A percentile compares a stretch with the other conserved stretches of the same genome.
phyloP scores from a whole-genome alignment of 1,140 invertebrate genomes.

The Nasonia vitripennis region DNA sequence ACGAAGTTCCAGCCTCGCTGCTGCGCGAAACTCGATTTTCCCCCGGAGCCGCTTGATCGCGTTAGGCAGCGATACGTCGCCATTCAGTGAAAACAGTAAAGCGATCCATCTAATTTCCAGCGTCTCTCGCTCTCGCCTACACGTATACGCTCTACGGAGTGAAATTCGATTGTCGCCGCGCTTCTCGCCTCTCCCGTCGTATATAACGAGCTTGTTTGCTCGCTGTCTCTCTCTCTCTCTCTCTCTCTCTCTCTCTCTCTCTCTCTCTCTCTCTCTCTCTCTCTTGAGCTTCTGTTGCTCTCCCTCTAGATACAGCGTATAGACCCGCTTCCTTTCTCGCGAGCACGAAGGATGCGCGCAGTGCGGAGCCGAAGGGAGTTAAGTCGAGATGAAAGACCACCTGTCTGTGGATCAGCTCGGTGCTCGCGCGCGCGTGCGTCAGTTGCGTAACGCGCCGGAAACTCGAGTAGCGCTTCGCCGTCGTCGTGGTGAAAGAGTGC shows the following conservation, averaged over 20 bases:
- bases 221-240: not conserved
- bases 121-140: not conserved
- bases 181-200: slow-evolving; percentile 23
- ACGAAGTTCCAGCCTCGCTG: no score
- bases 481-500: not conserved
- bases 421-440: slow-evolving; percentile 1
- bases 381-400: slow-evolving; percentile 56
- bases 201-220: no score
- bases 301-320: not conserved
- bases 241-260: not conserved
- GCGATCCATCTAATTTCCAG: not conserved
- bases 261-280: no score
- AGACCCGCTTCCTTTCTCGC: not conserved
- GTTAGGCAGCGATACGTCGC: not conserved
- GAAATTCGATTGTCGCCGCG: slow-evolving; percentile 40
- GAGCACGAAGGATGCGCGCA: not conserved
- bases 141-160: not conserved
- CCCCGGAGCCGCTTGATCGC: not conserved
- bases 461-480: not conserved
- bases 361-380: not conserved
- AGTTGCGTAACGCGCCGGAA: slow-evolving; percentile 22
- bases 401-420: slow-evolving; percentile 39
- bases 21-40: not conserved
- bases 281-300: not conserved
- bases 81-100: not conserved